These are phyloP conservation scores for Brachyptera risi DNA, from an alignment of 2,888 invertebrate species.

Conservation along the genomic window DNA sequence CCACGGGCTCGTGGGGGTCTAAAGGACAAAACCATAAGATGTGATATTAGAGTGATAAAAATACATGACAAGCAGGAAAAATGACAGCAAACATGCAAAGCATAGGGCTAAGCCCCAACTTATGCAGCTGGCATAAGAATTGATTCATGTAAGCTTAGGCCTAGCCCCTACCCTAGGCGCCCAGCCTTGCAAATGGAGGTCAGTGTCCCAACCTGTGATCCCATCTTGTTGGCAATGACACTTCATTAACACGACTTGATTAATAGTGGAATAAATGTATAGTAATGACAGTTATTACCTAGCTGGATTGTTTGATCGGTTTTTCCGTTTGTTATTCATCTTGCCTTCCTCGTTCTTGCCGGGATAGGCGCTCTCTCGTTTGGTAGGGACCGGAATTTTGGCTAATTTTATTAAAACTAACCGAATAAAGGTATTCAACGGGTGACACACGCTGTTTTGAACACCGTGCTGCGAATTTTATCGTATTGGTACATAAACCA, in stretches of 20 bases:
- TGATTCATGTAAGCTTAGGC: no score
- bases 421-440: slow-evolving; percentile 22
- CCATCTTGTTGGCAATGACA: not conserved
- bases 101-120: no score
- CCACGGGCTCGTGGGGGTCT: slow-evolving; percentile 63
- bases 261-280: slow-evolving; percentile 3
- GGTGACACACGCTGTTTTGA: slow-evolving; percentile 22
- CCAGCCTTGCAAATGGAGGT: slow-evolving; percentile 29
- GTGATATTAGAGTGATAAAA: no score
- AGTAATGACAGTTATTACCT: slow-evolving; percentile 52
- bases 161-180: slow-evolving; percentile 2
- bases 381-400: slow-evolving; percentile 86
- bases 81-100: not conserved
- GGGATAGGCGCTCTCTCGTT: slow-evolving; percentile 73
- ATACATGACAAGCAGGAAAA: no score
- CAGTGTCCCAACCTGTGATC: slow-evolving; percentile 26
- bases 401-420: slow-evolving; percentile 42
- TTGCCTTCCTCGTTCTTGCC: slow-evolving; percentile 55
- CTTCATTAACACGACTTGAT: not conserved
- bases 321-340: slow-evolving; percentile 82
- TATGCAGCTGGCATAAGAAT: no score
- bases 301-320: slow-evolving; percentile 66
- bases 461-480: slow-evolving; percentile 9
- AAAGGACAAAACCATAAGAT: not conserved
- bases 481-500: slow-evolving; percentile 21